Evolutionary conservation across 2,113 vertebrate genomes (phyloP), one percentile per base, ranked within the genome.

Genomic region (Mesitornis unicolor): DNA sequence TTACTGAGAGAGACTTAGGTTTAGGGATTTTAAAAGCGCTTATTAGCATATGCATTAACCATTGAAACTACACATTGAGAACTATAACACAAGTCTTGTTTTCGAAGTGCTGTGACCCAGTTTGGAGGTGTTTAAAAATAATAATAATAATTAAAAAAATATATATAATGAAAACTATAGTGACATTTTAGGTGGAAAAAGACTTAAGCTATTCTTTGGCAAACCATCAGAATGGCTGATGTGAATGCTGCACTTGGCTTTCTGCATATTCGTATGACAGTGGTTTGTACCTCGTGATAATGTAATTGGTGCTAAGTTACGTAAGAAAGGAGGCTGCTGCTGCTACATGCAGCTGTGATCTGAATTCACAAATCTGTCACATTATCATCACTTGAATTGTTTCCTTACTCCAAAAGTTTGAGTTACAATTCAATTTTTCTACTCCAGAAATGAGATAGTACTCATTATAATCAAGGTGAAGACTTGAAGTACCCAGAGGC

Each of bases 101-200:
- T 68, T 50, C 7, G 5, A 65, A 75, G 9, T 53, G 10, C 2
- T 5, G 6, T 69, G 21, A 40, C 1, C 9, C 15, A 4, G 1
- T 64, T 69, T 70, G 29, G 33, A 61, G 36, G 13, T 54, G 3
- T 35, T 3, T 13, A 24, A 24, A 5, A 16, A 25, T 25, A 26
- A 50, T 47, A n/a, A n/a, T n/a, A n/a, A n/a, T 20, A 24, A 11
- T 20, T 35, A 67, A 45, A 36, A 10, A 42, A 5, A 3, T 20
- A 17, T 47, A 47, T 15, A 13, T 47, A 6, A 60, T 56, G 15
- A 80, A 56, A 84, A 36, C 5, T 22, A 2, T 10, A 24, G 25
- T 33, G 22, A 26, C 3, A 25, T 93, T 73, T 84, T 59, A 59
- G 19, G 24, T 40, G 13, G 42, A 17, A 43, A 87, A 64, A 43